Conservation (phyloP, 2,888 invertebrate species). For the Hecatera dysodea region DNA sequence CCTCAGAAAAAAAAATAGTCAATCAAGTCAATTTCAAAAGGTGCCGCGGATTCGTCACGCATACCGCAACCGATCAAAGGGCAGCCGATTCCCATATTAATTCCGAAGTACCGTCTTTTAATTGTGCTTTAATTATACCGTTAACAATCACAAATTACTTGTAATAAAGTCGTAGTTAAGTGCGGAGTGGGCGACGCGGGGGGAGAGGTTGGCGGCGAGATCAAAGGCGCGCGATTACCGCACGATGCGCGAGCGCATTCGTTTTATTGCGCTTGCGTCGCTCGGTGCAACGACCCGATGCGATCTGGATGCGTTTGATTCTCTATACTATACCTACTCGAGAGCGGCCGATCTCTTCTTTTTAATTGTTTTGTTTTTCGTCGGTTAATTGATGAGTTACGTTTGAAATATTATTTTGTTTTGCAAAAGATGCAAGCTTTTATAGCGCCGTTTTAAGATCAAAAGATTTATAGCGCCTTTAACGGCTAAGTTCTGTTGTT, state of each 20-base stretch:
- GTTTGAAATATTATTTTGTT: conserved; percentile 18
- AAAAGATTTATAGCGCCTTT: conserved; percentile 1
- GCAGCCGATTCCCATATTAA: conserved; percentile 49
- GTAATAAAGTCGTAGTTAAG: conserved; percentile 77
- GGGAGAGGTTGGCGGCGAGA: conserved; percentile 73
- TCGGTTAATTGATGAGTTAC: conserved; percentile 40
- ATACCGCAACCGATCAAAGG: conserved; percentile 44
- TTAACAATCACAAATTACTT: conserved; percentile 79
- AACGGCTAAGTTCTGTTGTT: neutral
- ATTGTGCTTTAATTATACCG: conserved; percentile 75
- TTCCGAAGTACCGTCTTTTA: conserved; percentile 59
- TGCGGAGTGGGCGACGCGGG: conserved; percentile 43
- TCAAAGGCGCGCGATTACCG: conserved; percentile 83
- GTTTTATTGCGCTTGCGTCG: conserved; percentile 72
- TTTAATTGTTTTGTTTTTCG: conserved; percentile 50
- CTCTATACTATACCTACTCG: conserved; percentile 65
- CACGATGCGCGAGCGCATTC: conserved; percentile 81
- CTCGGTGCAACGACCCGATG: conserved; percentile 75
- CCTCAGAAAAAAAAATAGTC: conserved; percentile 11
- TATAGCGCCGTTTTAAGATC: neutral
- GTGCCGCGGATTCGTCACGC: conserved; percentile 48
- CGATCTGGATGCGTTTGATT: conserved; percentile 63
- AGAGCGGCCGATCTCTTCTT: conserved; percentile 57
- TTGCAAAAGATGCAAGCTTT: neutral
- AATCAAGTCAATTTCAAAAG: conserved; percentile 35